phyloP scores from a whole-genome alignment of 2,113 vertebrate species.

The Lophotis ruficrista region DNA sequence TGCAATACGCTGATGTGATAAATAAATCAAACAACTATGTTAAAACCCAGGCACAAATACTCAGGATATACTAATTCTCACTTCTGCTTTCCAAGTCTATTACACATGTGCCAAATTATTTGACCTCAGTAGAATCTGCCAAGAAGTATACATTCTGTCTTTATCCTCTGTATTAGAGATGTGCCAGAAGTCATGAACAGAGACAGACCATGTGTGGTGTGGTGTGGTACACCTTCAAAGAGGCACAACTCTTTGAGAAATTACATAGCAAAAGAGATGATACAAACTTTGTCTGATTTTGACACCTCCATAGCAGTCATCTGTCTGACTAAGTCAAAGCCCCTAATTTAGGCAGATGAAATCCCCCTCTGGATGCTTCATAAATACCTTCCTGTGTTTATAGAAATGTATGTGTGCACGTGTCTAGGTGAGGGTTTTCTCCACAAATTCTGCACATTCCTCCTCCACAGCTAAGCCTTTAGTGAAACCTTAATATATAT shows the following conservation, averaged over 20 bases:
- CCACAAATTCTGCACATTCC: neutral
- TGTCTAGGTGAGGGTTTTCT: neutral
- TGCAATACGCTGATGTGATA: neutral
- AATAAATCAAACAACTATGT: neutral
- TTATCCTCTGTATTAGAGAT: neutral
- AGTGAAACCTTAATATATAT: neutral
- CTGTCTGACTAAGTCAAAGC: neutral
- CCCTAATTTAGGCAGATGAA: neutral
- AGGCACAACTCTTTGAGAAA: neutral
- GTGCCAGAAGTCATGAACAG: neutral
- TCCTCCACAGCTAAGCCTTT: neutral
- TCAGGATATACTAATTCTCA: neutral
- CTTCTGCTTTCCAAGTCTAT: neutral
- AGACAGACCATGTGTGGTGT: neutral
- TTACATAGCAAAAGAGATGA: neutral
- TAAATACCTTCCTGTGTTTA: neutral
- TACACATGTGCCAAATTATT: neutral
- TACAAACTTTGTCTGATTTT: neutral
- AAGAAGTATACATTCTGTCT: neutral
- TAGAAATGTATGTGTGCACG: accelerated
- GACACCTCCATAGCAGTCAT: neutral
- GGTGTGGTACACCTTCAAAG: neutral
- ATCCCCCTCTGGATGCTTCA: neutral
- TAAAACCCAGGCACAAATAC: neutral
- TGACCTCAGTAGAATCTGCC: neutral